Base-by-base conservation (phyloP, 2,888 invertebrate species). In the Drosophila anceps region DNA sequence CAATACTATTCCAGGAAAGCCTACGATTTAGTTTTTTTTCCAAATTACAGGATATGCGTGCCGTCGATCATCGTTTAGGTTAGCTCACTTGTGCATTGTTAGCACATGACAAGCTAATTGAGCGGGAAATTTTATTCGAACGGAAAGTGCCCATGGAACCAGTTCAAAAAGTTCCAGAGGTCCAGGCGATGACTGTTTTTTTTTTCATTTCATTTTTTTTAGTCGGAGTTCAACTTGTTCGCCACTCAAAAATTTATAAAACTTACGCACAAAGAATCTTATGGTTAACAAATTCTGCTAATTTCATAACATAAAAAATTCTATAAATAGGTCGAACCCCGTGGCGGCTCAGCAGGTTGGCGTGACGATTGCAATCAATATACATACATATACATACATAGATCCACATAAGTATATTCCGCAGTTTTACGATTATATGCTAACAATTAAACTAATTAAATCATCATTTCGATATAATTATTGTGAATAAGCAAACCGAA, bases 361-460 rank as follows among this genome's bases (percentile, higher is more conserved):
- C 20, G 44, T 5, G 39, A 10, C 33, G 31, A 69, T 2, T 50
- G 20, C 37, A 53, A 48, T 35, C 48, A 64, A 44, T 53, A 58
- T 39, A 12, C 1, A 15, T 15, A 46, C 24, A 24, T 24, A 46
- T 27, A 39, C 4, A 31, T 27, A n/a, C n/a, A 58, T 33, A 27
- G 20, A 43, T 20, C 18, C 18, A n/a, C 41, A 8, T 3, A 24
- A 1, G 2, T 35, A 24, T 44, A 46, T 31, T 20, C 61, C 51
- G 10, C 50, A 44, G 29, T 58, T 66, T 72, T 55, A 67, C 31
- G 72, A 48, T 60, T 46, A 48, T 54, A 35, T 44, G n/a, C 18
- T 12, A 20, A 12, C 48, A 46, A 71, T 71, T 54, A 63, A 65
- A 43, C 55, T 62, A 72, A 77, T 76, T 71, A 62, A 64, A 51